phyloP scores from a whole-genome alignment of 2,888 invertebrate species.

The Gari tellinella region DNA sequence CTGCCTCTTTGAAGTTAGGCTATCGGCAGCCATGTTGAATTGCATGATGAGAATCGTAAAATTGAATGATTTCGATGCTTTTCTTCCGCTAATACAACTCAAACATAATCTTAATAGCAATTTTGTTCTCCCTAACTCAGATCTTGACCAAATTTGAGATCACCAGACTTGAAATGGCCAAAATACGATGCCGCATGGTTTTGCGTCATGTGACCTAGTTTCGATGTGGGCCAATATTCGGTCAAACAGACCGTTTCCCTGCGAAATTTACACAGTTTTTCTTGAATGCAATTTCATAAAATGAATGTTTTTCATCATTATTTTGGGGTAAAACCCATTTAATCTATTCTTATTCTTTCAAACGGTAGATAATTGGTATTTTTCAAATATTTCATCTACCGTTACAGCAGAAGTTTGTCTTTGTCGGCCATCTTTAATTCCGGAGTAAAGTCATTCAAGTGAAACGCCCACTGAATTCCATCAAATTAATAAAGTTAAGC shows the following conservation, averaged over 20 bases:
- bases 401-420: neutral
- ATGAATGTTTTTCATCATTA: too few species aligned
- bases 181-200: constrained; percentile 35
- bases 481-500: neutral
- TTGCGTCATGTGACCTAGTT: constrained; percentile 67
- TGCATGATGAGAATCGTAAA: neutral
- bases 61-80: neutral
- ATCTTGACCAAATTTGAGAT: too few species aligned
- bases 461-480: neutral
- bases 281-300: too few species aligned
- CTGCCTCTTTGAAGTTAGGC: neutral
- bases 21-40: constrained; percentile 53
- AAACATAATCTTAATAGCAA: too few species aligned
- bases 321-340: too few species aligned
- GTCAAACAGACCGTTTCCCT: constrained; percentile 14
- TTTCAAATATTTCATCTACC: too few species aligned
- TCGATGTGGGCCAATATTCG: neutral
- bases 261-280: constrained; percentile 8
- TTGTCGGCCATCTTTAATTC: constrained; percentile 52
- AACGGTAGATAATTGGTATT: too few species aligned
- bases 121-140: too few species aligned
- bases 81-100: too few species aligned
- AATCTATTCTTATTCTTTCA: too few species aligned
- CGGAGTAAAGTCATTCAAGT: constrained; percentile 10
- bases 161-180: too few species aligned